These are phyloP conservation scores for Norana najaformis DNA, from an alignment of 2,888 invertebrate species.

Conservation along the genomic window DNA sequence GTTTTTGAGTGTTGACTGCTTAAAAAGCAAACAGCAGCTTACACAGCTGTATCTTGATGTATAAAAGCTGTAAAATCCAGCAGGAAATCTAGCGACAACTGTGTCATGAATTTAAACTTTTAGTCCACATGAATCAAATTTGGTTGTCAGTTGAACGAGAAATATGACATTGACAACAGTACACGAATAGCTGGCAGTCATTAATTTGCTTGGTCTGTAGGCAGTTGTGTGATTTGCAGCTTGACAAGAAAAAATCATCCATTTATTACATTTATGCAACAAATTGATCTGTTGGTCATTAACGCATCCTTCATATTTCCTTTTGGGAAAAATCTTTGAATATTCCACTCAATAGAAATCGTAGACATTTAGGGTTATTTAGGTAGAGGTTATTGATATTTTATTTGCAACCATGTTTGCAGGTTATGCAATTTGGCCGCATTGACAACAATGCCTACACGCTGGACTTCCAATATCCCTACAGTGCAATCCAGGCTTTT, in stretches of 20 bases:
- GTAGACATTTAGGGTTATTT: too few relatives aligned
- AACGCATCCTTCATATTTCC: neutral
- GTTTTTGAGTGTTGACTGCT: neutral
- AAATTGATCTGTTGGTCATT: neutral
- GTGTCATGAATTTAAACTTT: neutral
- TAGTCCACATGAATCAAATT: neutral
- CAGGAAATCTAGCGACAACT: neutral
- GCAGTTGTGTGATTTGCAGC: neutral
- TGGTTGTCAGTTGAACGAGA: neutral
- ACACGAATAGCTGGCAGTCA: neutral
- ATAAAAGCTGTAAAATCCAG: neutral
- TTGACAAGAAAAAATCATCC: neutral
- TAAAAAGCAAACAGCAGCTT: neutral
- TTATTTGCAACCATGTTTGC: conserved; percentile 41
- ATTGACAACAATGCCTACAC: conserved; percentile 99
- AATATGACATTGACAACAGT: neutral
- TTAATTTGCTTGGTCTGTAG: neutral
- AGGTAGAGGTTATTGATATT: neutral
- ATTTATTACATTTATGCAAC: neutral
- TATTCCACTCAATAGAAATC: too few relatives aligned
- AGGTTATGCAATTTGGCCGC: conserved; percentile 99
- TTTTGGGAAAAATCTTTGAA: neutral
- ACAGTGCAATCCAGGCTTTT: conserved; percentile 96
- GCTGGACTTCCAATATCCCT: conserved; percentile 96
- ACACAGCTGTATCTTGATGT: neutral